A percentile compares a stretch with the other conserved stretches of the same genome.
Conservation (phyloP, 2,113 vertebrate genomes). For the Osmerus eperlanus region DNA sequence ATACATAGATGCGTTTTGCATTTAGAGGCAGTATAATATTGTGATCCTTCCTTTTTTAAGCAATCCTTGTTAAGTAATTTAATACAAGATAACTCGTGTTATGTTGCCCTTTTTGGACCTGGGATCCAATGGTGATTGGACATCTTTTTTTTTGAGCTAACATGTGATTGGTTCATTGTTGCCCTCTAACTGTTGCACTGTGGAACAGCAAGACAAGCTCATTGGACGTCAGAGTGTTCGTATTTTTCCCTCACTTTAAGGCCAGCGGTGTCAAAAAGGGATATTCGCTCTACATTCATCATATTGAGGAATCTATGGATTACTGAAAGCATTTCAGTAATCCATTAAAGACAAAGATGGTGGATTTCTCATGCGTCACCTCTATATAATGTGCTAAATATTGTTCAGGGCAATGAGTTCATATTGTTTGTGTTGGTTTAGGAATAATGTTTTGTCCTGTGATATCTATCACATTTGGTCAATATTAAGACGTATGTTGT, state of each 20-base stretch:
- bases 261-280: slow-evolving; percentile 22
- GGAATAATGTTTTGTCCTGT: not conserved
- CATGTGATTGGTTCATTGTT: slow-evolving; percentile 46
- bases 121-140: slow-evolving; percentile 61
- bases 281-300: slow-evolving; percentile 30
- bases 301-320: slow-evolving; percentile 42
- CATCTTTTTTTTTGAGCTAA: slow-evolving; percentile 63
- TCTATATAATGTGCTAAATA: not conserved
- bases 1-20: slow-evolving; percentile 70
- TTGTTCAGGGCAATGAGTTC: slow-evolving; percentile 22
- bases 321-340: slow-evolving; percentile 56
- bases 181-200: slow-evolving; percentile 63
- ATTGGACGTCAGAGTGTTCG: slow-evolving; percentile 44
- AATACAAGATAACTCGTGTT: slow-evolving; percentile 43
- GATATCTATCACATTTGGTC: slow-evolving; percentile 21
- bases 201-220: slow-evolving; percentile 54
- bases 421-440: slow-evolving; percentile 12
- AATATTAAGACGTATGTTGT: not conserved
- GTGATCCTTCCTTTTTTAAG: slow-evolving; percentile 64
- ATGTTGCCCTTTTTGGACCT: slow-evolving; percentile 42
- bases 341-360: slow-evolving; percentile 58
- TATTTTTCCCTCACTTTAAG: slow-evolving; percentile 32
- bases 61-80: slow-evolving; percentile 43
- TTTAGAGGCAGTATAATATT: slow-evolving; percentile 68
- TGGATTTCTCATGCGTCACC: slow-evolving; percentile 35